phyloP scores from a whole-genome alignment of 1,140 invertebrate genomes.

The Drosophila ogumai region DNA sequence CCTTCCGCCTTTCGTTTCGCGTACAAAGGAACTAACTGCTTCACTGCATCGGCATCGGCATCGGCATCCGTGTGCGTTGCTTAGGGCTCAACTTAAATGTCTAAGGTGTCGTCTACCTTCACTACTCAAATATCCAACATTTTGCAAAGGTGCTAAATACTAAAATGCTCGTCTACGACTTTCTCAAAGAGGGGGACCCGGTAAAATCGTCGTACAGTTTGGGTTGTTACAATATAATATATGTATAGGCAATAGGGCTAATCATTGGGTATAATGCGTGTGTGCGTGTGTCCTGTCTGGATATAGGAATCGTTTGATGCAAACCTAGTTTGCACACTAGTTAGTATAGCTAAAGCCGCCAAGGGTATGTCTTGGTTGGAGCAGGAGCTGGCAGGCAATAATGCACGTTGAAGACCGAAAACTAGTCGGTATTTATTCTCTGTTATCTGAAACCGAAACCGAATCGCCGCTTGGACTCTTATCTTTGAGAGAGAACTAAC shows the following conservation, averaged over 20 bases:
- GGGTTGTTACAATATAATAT: conserved; percentile 25
- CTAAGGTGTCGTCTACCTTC: conserved; percentile 20
- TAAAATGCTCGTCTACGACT: conserved; percentile 15
- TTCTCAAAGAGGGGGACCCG: conserved; percentile 27
- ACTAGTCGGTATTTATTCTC: conserved; percentile 32
- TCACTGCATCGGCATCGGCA: conserved; percentile 20
- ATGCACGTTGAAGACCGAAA: conserved; percentile 68
- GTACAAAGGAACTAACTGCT: conserved; percentile 43
- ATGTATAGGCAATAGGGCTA: conserved; percentile 36
- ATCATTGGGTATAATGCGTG: conserved; percentile 17
- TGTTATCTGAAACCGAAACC: conserved; percentile 67
- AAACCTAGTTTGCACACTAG: conserved; percentile 65
- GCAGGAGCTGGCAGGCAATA: conserved; percentile 67
- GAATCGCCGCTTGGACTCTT: conserved; percentile 43
- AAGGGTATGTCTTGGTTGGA: conserved; percentile 51
- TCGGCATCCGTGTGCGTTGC: conserved; percentile 35
- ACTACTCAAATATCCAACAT: conserved; percentile 34
- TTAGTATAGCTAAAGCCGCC: conserved; percentile 51
- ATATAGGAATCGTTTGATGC: conserved; percentile 28
- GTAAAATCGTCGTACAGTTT: conserved; percentile 40
- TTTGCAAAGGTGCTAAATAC: conserved; percentile 26
- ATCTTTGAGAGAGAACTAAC: conserved; percentile 10
- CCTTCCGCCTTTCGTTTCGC: conserved; percentile 2
- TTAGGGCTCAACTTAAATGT: conserved; percentile 32
- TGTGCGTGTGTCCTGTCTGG: conserved; percentile 15